Evolutionary conservation across 64 coral and sea anemone genomes (phyloP), one percentile per base, ranked within the genome.

Genomic region (Cladopsammia gracilis): DNA sequence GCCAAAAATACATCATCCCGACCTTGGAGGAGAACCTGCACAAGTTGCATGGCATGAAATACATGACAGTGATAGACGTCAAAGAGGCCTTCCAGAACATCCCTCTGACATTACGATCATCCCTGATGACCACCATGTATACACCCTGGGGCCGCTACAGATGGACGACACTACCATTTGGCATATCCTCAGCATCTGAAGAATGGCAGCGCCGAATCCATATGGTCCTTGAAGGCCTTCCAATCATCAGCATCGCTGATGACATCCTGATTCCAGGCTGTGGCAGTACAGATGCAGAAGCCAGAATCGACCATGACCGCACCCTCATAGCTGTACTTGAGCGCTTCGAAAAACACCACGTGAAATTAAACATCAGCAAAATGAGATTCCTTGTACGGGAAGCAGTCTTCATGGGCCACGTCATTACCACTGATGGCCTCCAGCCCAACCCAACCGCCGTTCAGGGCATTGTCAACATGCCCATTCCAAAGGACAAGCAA

Each of bases 261-360:
- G 90, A 92, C 70, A 74, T 85, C 25, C 54, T 92, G 15, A 73
- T 86, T 22, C 62, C 76, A 54, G 73, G 83, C 45, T 76, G 82
- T 56, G 83, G 82, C 53, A 25, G 48, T 43, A 51, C 81, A 20
- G 73, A 82, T 16, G 59, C 58, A 16, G 81, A 82, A 52, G 90
- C 90, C 58, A 92, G 73, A 60, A 72, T 78, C 70, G 58, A 86
- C 83, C 90, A 86, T 79, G 83, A 93, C 64, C 60, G 71, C 16
- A 87, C 71, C 64, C 58, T 93, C 49, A 48, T 87, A 12, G 62
- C 83, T 42, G 70, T 87, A 3, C 83, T 93, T 13, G 65, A 79
- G 60, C 7, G 74, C 10, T 76, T 86, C 11, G 54, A 76, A 76
- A 72, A 79, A 43, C 91, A 87, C 73, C 83, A 93, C 8, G 56